Percentiles rank a stretch among this genome's conserved stretches.
These are phyloP conservation scores for Monopterus albus DNA, from an alignment of 2,113 vertebrate species.

Conservation along the genomic window DNA sequence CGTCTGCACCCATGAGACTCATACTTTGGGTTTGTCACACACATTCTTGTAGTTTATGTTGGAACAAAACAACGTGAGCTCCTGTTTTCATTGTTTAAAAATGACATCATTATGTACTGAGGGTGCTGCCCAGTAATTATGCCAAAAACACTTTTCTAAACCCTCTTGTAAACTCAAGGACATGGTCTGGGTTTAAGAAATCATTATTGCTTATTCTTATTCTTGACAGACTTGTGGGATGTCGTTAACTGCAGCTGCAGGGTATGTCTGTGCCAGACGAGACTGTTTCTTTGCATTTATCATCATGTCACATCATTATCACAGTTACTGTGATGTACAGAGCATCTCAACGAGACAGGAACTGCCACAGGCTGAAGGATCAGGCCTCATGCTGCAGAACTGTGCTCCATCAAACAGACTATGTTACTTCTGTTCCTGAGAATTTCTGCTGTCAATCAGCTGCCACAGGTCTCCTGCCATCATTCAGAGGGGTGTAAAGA, in stretches of 20 bases:
- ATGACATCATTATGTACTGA: no score
- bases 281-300: neutral
- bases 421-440: no score
- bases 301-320: no score
- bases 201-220: neutral
- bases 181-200: no score
- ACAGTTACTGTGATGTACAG: neutral
- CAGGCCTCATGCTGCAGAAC: neutral
- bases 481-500: no score
- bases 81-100: neutral
- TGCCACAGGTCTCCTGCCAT: no score
- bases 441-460: no score
- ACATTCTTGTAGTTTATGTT: no score
- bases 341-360: neutral
- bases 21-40: no score
- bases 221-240: neutral
- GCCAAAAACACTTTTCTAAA: neutral
- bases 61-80: neutral
- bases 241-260: neutral
- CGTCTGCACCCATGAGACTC: no score
- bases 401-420: neutral
- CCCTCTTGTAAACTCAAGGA: neutral
- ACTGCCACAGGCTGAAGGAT: neutral
- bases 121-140: neutral
- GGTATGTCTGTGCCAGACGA: neutral